phyloP scores from a whole-genome alignment of 2,113 vertebrate genomes.

The Paraplagusia blochii region DNA sequence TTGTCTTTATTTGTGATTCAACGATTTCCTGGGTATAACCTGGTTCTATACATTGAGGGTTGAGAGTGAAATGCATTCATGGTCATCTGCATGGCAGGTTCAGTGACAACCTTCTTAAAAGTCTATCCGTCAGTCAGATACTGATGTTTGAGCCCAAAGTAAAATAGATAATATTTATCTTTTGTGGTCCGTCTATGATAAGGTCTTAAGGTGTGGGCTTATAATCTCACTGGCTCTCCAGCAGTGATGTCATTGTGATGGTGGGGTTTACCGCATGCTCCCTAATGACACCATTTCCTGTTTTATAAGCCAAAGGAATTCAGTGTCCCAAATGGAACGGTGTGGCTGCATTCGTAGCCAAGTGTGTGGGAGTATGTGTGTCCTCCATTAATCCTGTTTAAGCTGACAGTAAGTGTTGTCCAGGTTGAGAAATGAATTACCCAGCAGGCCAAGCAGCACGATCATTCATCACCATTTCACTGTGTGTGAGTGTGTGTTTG shows the following conservation, averaged over 20 bases:
- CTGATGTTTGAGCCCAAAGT: no score
- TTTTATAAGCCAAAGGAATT: constrained; percentile 3
- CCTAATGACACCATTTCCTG: constrained; percentile 38
- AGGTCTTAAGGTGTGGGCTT: neutral
- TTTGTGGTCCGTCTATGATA: no score
- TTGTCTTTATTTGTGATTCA: no score
- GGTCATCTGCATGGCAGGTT: no score
- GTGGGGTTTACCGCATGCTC: neutral
- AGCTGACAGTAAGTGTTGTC: constrained; percentile 60
- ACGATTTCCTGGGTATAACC: no score
- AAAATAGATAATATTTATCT: no score
- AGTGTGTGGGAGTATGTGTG: constrained; percentile 20
- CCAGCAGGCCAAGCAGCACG: constrained; percentile 40
- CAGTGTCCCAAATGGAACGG: constrained; percentile 10
- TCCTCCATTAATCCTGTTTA: constrained; percentile 48
- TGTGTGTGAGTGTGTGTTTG: neutral
- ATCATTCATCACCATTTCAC: constrained; percentile 41
- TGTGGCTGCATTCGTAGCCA: neutral
- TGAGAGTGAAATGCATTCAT: no score
- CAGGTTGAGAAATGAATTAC: constrained; percentile 60
- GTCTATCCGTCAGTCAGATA: no score
- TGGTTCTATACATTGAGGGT: no score
- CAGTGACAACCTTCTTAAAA: no score
- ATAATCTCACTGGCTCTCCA: constrained; percentile 32
- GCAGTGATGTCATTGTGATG: constrained; percentile 27